Conservation (phyloP, 2,888 invertebrate genomes). For the Herminia tarsipennalis region DNA sequence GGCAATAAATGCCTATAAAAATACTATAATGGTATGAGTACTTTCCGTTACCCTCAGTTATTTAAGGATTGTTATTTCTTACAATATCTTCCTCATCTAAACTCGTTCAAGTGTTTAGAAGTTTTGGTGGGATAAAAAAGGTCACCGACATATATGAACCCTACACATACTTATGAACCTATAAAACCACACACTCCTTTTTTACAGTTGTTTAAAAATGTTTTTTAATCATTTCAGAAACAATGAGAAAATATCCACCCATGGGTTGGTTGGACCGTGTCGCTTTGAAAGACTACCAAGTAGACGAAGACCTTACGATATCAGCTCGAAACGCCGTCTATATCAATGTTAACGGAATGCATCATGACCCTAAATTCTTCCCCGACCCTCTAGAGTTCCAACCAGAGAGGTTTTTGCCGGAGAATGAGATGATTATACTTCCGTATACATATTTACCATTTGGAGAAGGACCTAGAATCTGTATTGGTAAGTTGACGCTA, state of each 20-base stretch:
- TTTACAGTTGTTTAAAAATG: not conserved
- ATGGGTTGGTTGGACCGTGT: slow-evolving; percentile 65
- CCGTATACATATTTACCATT: slow-evolving; percentile 79
- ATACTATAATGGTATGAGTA: too few species aligned
- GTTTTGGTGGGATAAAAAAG: too few species aligned
- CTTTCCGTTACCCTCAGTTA: too few species aligned
- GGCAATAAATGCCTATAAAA: too few species aligned
- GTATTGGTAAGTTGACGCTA: slow-evolving; percentile 76
- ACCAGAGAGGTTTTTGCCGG: slow-evolving; percentile 84
- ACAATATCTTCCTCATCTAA: too few species aligned
- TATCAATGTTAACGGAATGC: slow-evolving; percentile 56
- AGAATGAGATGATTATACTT: slow-evolving; percentile 72
- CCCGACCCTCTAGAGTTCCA: slow-evolving; percentile 81
- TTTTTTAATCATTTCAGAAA: too few species aligned
- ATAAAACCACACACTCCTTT: too few species aligned
- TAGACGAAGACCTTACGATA: slow-evolving; percentile 57
- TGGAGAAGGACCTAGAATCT: slow-evolving; percentile 86
- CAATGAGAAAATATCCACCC: slow-evolving; percentile 55
- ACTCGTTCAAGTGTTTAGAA: too few species aligned
- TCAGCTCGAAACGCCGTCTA: slow-evolving; percentile 56
- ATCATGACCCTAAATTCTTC: slow-evolving; percentile 74
- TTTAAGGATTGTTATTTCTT: too few species aligned
- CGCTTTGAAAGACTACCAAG: slow-evolving; percentile 44
- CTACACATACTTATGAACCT: too few species aligned
- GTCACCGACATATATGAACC: too few species aligned